Evolutionary conservation across 2,888 invertebrate genomes (phyloP).

Genomic region (Caenorhabditis angaria): DNA sequence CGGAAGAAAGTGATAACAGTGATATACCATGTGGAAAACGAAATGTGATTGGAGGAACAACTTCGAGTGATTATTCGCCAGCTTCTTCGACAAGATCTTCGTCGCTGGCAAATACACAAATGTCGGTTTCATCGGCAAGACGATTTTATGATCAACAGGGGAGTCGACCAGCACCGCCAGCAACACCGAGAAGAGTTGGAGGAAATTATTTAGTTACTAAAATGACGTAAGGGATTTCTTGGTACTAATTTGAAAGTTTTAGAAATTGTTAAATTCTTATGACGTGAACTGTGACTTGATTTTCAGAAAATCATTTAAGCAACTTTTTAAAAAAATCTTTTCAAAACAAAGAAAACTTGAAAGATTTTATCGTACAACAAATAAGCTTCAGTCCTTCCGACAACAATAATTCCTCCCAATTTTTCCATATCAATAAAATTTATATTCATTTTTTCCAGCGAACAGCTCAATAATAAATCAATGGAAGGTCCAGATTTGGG

Average conservation of each 20-base stretch:
- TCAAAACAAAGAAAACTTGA: background rate
- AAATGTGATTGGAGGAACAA: conserved; percentile 29
- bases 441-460: conserved; percentile 14
- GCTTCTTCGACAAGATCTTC: conserved; percentile 33
- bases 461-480: conserved; percentile 31
- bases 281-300: too few relatives aligned
- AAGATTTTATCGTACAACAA: background rate
- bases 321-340: background rate
- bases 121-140: conserved; percentile 21
- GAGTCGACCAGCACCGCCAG: conserved; percentile 18
- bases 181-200: conserved; percentile 27
- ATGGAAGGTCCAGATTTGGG: conserved; percentile 59
- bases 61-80: conserved; percentile 32
- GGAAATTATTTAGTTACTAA: conserved; percentile 52
- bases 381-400: too few relatives aligned
- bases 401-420: too few relatives aligned
- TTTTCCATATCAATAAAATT: too few relatives aligned
- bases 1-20: conserved; percentile 56
- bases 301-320: too few relatives aligned
- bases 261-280: too few relatives aligned
- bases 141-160: conserved; percentile 35
- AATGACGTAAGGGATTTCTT: conserved; percentile 19
- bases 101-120: conserved; percentile 24
- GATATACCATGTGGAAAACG: conserved; percentile 45
- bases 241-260: background rate